These are phyloP conservation scores for Hylaeus volcanicus DNA, from an alignment of 1,140 invertebrate genomes.

Conservation along the genomic window DNA sequence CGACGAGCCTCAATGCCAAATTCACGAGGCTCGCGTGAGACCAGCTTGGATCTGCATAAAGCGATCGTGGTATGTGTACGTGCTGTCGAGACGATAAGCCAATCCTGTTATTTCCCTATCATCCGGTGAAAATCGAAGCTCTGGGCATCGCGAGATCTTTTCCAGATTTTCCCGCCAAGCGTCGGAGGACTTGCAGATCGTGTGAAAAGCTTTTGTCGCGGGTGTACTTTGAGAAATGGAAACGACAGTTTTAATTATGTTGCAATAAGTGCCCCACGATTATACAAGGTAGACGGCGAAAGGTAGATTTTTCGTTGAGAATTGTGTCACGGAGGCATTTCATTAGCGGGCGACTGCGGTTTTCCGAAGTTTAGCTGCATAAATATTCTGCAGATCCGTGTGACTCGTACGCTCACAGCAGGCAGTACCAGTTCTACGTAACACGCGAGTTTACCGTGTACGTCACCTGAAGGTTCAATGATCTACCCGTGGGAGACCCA, in stretches of 20 bases:
- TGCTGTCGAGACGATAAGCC: constrained; percentile 46
- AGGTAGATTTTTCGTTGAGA: neutral
- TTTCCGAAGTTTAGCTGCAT: no score
- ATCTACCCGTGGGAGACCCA: no score
- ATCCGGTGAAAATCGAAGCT: constrained; percentile 60
- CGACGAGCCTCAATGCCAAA: constrained; percentile 73
- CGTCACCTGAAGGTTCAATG: no score
- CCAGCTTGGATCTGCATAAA: constrained; percentile 69
- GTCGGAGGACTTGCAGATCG: constrained; percentile 7
- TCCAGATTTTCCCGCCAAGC: neutral
- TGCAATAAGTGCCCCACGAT: neutral
- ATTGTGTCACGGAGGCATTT: neutral
- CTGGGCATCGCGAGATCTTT: constrained; percentile 21
- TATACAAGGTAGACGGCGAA: neutral
- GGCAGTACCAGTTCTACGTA: no score
- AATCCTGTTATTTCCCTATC: constrained; percentile 62
- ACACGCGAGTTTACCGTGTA: no score
- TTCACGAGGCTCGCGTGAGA: constrained; percentile 70
- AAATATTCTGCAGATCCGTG: no score
- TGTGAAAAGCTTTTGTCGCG: no score
- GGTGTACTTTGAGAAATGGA: neutral
- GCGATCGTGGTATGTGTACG: constrained; percentile 53
- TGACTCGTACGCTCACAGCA: no score
- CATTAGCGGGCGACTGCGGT: no score
- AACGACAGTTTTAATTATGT: no score